Evolutionary conservation across 2,113 vertebrate species (phyloP), one percentile per base, ranked within the genome.

Genomic region (Psittacara wagleri): DNA sequence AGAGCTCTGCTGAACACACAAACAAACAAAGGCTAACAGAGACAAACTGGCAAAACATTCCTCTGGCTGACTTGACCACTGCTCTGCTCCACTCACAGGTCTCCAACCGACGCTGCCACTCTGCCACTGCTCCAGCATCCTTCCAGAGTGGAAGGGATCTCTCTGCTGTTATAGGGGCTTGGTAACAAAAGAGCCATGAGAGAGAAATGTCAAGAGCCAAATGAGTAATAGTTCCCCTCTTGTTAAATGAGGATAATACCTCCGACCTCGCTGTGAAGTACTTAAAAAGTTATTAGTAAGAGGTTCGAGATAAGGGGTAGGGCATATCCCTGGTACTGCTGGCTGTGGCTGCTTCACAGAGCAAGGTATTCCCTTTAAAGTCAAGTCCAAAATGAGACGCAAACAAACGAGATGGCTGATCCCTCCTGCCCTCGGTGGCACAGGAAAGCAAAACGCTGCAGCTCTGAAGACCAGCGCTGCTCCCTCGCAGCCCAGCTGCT

Each of bases 1-100:
- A 98, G 98, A 78, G 86, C 98, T 95, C 96, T 63, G 97, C 98
- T 97, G 97, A 98, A 97, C 98, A 98, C 97, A 99, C 98, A 99
- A 99, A 99, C 98, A 98, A 97, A 97, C 97, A 96, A 88, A 74
- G 93, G 94, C 86, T 85, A 98, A 86, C 78, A 48, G 83, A 95
- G 88, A 95, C 91, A 89, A 86, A 92, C 79, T 91, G 90, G 94
- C 94, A 91, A 96, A 98, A 98, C 94, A 94, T 88, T 97, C 98
- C 97, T 97, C 97, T 97, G 97, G 96, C 97, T 96, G 97, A 96
- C 96, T 97, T 97, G 96, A 96, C 96, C 94, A 89, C 97, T 97
- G 96, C 94, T 97, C 91, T 92, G 97, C 98, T 98, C 86, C 97
- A 94, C 96, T 96, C 97, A 69, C 97, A 96, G 98, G 94, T 97